Evolutionary conservation across 2,113 vertebrate genomes (phyloP), one percentile per base, ranked within the genome.

Genomic region (Maccullochella peelii): DNA sequence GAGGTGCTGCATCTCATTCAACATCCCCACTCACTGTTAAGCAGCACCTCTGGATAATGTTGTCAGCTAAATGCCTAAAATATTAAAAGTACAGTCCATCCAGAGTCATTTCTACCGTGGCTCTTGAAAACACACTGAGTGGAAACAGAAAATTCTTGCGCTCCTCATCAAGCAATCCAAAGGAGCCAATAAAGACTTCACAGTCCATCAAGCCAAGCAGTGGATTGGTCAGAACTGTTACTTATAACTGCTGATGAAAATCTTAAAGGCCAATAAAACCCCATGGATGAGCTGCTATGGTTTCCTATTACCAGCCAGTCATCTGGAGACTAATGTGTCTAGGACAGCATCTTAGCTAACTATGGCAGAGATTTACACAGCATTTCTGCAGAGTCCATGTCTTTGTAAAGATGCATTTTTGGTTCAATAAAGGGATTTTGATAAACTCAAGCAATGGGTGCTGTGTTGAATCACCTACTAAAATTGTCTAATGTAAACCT

Each of bases 141-240:
- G 15, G 79, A 73, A 86, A 69, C 18, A 40, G 23, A 62, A 73
- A 88, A 47, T 59, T 83, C 65, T 40, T 84, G 74, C 16, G 21
- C 62, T 80, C 59, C 80, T 90, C 82, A 85, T 88, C 84, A 82
- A 82, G 80, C 58, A 79, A 79, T 82, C 52, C 23, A 5, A 86
- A 69, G 75, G 42, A 83, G 79, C 80, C 83, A 87, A 83, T 87
- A 86, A 90, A 90, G 79, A 49, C 77, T 90, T 90, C 84, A 90
- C 84, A 80, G 82, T 44, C 79, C 88, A 90, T 89, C 81, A 85
- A 88, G 83, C 76, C 76, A 68, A 54, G 61, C 82, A 87, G 57
- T 78, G 85, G 87, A 89, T 91, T 90, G 87, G 91, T 88, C 88
- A 91, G 90, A 79, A 89, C 58, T 82, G 88, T 88, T 90, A 80